Evolutionary conservation across 2,797 vertebrate species (phyloP), one percentile per base, ranked within the genome.

Genomic region (Carduelis carduelis): DNA sequence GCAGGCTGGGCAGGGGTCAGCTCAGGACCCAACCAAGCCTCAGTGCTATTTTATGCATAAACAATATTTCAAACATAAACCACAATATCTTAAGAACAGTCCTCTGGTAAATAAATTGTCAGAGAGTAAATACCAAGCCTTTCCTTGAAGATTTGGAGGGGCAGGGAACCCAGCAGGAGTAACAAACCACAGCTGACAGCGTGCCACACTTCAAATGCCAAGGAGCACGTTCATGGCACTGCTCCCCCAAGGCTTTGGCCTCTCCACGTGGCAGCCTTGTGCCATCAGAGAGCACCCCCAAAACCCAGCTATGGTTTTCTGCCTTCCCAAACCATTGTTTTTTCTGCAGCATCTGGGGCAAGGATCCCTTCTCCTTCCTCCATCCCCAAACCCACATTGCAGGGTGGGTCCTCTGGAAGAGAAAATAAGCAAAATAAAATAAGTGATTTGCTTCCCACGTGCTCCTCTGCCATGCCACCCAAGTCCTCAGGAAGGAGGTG

Each of bases 21-120:
- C 72, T 90, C 86, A 60, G 90, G 95, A 95, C 79, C 83, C 87
- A 94, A 14, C 6, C 2, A 4, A 83, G 65, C 37, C 83, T 59
- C 44, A 50, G 9, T 11, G 64, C 41, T 81, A 76, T 84, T 90
- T 94, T 83, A 79, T 83, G 70, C 50, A 55, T 64, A 53, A 88
- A 83, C 50, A 69, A 28, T 52, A 53, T 76, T 86, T 78, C 83
- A 63, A 53, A 66, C 79, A 55, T 52, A 90, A 96, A 61, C 65
- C 66, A 32, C 63, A 78, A n/a, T 61, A 65, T 83, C 93, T 96
- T 85, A 93, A 93, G 89, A 89, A 86, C 18, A 71, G 53, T 71
- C 32, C 21, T 87, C 49, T 26, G 70, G 84, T 46, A 70, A 89
- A 83, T 50, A 66, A 90, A 80, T 83, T 75, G 77, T 55, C 90